These are phyloP conservation scores for Hirtodrosophila trivittata DNA, from an alignment of 2,888 invertebrate genomes.

Conservation along the genomic window DNA sequence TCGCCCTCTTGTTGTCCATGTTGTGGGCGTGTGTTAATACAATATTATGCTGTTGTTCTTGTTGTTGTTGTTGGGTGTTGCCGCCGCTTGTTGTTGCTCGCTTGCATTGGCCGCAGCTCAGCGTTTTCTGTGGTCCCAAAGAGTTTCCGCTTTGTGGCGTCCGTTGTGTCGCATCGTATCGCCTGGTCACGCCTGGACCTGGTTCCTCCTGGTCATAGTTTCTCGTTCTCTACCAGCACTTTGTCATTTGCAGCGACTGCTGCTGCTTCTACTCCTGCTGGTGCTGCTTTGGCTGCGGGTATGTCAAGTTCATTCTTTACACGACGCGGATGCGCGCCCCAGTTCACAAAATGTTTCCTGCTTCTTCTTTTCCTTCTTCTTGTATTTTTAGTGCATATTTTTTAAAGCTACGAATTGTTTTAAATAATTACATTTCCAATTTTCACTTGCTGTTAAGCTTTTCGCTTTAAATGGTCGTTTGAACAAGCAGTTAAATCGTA, in stretches of 20 bases:
- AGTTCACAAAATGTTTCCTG: conserved; percentile 35
- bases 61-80: conserved; percentile 23
- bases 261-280: conserved; percentile 6
- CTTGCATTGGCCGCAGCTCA: conserved; percentile 53
- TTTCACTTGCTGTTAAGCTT: conserved; percentile 20
- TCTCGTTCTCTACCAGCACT: conserved; percentile 40
- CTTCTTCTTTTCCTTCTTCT: neutral
- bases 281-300: conserved; percentile 32
- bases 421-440: conserved; percentile 26
- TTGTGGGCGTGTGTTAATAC: conserved; percentile 17
- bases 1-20: conserved; percentile 17
- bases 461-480: neutral
- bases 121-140: conserved; percentile 60
- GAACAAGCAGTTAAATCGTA: too few relatives aligned
- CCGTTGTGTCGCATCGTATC: conserved; percentile 16
- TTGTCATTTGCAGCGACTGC: conserved; percentile 54
- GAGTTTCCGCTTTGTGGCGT: conserved; percentile 63
- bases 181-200: conserved; percentile 2
- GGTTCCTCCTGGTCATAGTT: conserved; percentile 15
- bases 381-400: conserved; percentile 1
- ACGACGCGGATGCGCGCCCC: conserved; percentile 35
- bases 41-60: conserved; percentile 24
- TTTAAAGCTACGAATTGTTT: conserved; percentile 31
- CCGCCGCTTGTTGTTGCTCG: conserved; percentile 5
- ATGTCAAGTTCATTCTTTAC: conserved; percentile 60